Evolutionary conservation across 2,888 invertebrate species (phyloP), one percentile per base, ranked within the genome.

Genomic region (Macroteleia sp.): DNA sequence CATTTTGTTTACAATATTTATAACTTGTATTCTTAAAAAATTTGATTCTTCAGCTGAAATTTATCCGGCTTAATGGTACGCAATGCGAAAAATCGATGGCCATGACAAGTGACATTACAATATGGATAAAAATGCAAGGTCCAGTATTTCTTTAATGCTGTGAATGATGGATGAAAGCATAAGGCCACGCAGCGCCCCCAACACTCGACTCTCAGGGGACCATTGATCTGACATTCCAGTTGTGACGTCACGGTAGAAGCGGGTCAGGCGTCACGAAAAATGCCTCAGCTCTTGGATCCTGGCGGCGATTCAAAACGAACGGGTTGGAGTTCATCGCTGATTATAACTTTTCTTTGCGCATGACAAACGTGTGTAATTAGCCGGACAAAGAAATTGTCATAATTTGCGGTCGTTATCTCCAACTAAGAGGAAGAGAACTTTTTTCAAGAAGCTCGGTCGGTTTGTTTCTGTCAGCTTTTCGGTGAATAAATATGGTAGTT

Each of bases 141-240:
- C n/a, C 22, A 41, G 66, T 22, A 52, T 52, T 62, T 62, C 41
- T 44, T 71, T 39, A 46, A 44, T 59, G 59, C 25, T 16, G 30
- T 32, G 34, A 16, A 57, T 57, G 48, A 46, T 44, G 54, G 75
- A 46, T 48, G 50, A 71, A 75, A 61, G 77, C 52, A 59, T 66
- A 61, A 79, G 79, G 76, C 75, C 73, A 77, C 81, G 71, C 82
- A 62, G 76, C 82, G 80, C 76, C 80, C 79, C 69, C 85, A 84
- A 81, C 82, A 81, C 83, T 57, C 70, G 30, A 73, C 42, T 73
- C 67, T 81, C 81, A 69, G 81, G 84, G 80, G 86, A 87, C 86
- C 88, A 88, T 88, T 88, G 88, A 88, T 88, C 87, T 86, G 87
- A 86, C 85, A 84, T 85, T 83, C 81, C 80, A 77, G 77, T 73